phyloP scores from a whole-genome alignment of 1,140 invertebrate species.

The Trachelipus rathkii region DNA sequence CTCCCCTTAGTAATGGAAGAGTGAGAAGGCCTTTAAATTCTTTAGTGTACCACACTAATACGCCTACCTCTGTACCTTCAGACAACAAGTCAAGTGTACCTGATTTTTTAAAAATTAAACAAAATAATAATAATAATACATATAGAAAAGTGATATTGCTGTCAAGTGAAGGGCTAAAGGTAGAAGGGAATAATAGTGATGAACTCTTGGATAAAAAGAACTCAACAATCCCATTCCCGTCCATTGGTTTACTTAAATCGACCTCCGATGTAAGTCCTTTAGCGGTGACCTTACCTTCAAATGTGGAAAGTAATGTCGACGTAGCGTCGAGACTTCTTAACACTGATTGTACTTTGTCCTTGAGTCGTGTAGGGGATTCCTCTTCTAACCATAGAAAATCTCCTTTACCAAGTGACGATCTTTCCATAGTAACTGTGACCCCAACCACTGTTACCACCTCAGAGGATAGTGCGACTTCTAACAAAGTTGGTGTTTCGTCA shows the following conservation, averaged over 20 bases:
- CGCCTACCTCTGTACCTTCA: neutral
- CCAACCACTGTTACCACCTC: neutral
- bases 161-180: neutral
- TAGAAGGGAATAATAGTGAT: neutral
- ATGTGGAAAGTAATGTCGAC: neutral
- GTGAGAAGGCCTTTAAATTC: no score
- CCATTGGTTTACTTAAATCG: neutral
- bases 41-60: no score
- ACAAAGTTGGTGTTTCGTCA: neutral
- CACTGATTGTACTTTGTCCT: neutral
- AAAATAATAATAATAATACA: neutral
- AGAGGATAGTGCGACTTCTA: neutral
- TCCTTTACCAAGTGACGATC: neutral
- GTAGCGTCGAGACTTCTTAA: neutral
- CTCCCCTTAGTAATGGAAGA: no score
- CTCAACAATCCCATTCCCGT: neutral
- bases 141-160: neutral
- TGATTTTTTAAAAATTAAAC: conserved; percentile 11
- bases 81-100: conserved; percentile 2
- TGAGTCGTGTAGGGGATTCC: neutral
- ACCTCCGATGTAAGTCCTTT: neutral
- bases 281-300: neutral
- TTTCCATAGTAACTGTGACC: neutral
- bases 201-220: neutral
- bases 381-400: neutral